Evolutionary conservation across 2,888 invertebrate species (phyloP), one percentile per base, ranked within the genome.

Genomic region (Sinotaia quadrata): DNA sequence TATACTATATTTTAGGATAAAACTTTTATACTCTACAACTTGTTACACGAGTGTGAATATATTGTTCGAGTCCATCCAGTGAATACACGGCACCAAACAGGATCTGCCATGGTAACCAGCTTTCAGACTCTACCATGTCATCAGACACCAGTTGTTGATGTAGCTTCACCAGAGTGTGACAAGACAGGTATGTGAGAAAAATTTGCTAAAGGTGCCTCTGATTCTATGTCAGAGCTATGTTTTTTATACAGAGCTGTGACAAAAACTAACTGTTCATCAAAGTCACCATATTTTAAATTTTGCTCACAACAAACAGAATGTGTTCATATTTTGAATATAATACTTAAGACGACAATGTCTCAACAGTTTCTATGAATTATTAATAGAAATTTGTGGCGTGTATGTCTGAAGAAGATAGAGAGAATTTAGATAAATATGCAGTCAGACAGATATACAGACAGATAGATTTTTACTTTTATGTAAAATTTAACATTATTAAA

Each of bases 41-140:
- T 85, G 7, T 78, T 78, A 62, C 84, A 79, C 68, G 77, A 78
- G 68, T 85, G 85, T 67, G 79, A 79, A 18, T 85, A 85, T 71
- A 72, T 74, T 21, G 75, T 82, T 18, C 77, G 75, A 58, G 79
- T 83, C 33, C 76, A 77, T 34, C 69, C 80, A 3, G 77, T 81
- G 60, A 75, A 72, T n/a, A 29, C 36, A 1, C 57, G 72, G 4
- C 77, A 76, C 4, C 52, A 57, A 8, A 57, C 57, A 7, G 78
- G 81, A 18, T 66, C 69, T 2, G 66, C 57, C 4, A 37, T 74
- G 4, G 69, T 71, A n/a, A 67, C 69, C 33, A 70, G 67, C 63
- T 77, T 81, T 62, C 63, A 61, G 31, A 79, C 80, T 5, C 79
- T 79, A 5, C 69, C 72, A 31, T 82, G 81, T 65, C 59, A 60